Base-by-base conservation (phyloP, 2,797 vertebrate species). In the Caiman crocodilus region DNA sequence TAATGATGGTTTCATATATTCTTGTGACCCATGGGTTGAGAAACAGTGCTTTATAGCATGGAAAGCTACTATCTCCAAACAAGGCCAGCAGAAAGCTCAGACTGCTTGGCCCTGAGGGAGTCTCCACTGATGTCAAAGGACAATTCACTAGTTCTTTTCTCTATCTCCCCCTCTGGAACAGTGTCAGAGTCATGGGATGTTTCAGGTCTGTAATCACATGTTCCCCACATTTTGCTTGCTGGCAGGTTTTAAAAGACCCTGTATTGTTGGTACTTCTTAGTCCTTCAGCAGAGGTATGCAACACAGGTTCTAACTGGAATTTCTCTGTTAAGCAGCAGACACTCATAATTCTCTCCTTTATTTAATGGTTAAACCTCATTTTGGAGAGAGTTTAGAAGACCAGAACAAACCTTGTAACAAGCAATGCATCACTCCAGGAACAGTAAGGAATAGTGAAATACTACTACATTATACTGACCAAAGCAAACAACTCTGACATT, bases 111-210 rank as follows among this genome's bases (percentile, higher is more conserved):
- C 7, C 26, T 10, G 63, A 58, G 50, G 50, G 64, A 84, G 84
- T 5, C 32, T 81, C 57, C 21, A 56, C 28, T 55, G 30, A 42
- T 26, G 15, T 23, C 28, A 79, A 61, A 79, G 8, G 35, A 17
- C 50, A 85, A 77, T 85, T 91, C 56, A 71, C 1, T 1, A 6
- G 6, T 69, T 63, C 4, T 14, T 88, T 77, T 61, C 58, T 25
- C 32, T 83, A 56, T 74, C 26, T 7, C 28, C 15, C 18, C 63
- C 76, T n/a, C 59, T 55, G 75, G 67, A 85, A 71, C 60, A 80
- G 94, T 87, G 63, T 81, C 78, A 0, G 0, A 74, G 94, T 97
- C 97, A 97, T 84, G 82, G 89, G 96, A 85, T 85, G 69, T 87
- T 58, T 86, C 69, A n/a, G n/a, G 28, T 1, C 82, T 79, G 61